These are phyloP conservation scores for Macrocentrus cingulum DNA, from an alignment of 1,140 invertebrate species.

Conservation along the genomic window DNA sequence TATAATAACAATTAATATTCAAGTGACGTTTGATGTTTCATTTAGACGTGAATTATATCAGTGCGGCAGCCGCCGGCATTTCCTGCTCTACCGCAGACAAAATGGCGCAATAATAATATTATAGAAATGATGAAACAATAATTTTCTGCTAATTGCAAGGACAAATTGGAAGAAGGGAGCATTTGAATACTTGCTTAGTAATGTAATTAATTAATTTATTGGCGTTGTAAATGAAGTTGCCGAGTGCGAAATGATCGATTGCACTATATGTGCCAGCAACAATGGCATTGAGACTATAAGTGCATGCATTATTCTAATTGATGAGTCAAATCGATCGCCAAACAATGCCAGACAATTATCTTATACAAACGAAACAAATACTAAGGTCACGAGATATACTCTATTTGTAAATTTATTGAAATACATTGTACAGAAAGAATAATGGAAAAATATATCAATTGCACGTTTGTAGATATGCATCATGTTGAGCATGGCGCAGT, in stretches of 20 bases:
- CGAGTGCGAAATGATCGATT: too few species aligned
- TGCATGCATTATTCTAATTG: slow-evolving; percentile 9
- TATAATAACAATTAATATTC: neutral
- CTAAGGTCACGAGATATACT: neutral
- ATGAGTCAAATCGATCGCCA: slow-evolving; percentile 6
- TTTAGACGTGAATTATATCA: neutral
- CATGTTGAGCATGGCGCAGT: neutral
- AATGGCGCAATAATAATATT: neutral
- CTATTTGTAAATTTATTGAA: neutral
- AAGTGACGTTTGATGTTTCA: neutral
- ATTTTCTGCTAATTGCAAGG: too few species aligned
- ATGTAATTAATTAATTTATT: too few species aligned
- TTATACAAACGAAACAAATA: slow-evolving; percentile 3
- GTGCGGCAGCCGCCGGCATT: too few species aligned
- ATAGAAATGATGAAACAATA: too few species aligned
- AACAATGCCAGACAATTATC: slow-evolving; percentile 23
- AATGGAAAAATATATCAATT: too few species aligned
- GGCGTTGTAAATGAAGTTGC: too few species aligned
- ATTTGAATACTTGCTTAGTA: too few species aligned
- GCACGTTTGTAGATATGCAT: neutral
- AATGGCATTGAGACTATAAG: slow-evolving; percentile 12
- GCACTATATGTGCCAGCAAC: slow-evolving; percentile 11
- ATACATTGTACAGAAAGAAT: neutral
- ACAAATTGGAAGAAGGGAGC: too few species aligned
- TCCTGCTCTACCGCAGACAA: too few species aligned